Evolutionary conservation across 2,113 vertebrate genomes (phyloP).

Genomic region (Aplodontia rufa): DNA sequence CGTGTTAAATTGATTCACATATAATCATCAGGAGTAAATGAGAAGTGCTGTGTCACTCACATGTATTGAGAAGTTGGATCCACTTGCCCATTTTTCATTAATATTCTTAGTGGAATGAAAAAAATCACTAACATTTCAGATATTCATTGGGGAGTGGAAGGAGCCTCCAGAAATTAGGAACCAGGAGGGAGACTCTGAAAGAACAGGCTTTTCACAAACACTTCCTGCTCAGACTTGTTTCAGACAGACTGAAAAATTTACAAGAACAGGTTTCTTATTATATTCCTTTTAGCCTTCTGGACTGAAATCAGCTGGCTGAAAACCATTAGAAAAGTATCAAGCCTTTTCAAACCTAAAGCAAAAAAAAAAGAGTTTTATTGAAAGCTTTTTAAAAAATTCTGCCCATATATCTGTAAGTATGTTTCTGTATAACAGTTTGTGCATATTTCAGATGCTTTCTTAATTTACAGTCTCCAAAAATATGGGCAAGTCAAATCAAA

Average conservation of each 20-base stretch:
- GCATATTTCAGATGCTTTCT: conserved; percentile 66
- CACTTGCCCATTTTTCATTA: background rate
- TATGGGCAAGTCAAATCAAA: conserved; percentile 47
- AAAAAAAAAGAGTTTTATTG: conserved; percentile 52
- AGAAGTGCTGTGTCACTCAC: background rate
- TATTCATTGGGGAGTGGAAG: conserved; percentile 27
- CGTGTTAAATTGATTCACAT: background rate
- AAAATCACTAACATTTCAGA: conserved; percentile 33
- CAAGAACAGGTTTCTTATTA: conserved; percentile 68
- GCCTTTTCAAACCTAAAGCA: conserved; percentile 55
- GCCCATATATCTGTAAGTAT: background rate
- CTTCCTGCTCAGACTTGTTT: conserved; percentile 61
- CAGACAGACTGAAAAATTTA: conserved; percentile 65
- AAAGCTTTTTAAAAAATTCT: conserved; percentile 33
- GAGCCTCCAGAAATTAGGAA: conserved; percentile 36
- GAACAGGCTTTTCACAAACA: conserved; percentile 51
- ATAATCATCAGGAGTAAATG: background rate
- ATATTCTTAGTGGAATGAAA: background rate
- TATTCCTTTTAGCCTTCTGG: conserved; percentile 59
- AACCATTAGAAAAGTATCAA: conserved; percentile 51
- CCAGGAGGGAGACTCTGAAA: background rate
- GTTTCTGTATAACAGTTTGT: conserved; percentile 36
- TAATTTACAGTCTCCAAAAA: conserved; percentile 60
- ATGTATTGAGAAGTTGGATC: background rate
- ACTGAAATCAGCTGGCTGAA: conserved; percentile 67